Conservation (phyloP, 92 coral and sea anemone species). For the Phenganax subtilis region DNA sequence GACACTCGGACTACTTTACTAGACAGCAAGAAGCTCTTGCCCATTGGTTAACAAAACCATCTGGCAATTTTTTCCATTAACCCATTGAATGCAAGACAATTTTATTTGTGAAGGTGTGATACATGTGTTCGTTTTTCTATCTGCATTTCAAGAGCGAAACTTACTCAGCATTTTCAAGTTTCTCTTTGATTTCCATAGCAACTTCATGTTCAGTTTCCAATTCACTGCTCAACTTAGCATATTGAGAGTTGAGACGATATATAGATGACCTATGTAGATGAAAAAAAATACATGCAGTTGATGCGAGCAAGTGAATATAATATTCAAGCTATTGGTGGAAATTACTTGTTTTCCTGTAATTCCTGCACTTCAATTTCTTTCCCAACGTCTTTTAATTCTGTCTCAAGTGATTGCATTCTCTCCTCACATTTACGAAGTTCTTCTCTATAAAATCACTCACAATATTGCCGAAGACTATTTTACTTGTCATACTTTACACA, state of each 20-base stretch:
- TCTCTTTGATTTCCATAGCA: conserved; percentile 54
- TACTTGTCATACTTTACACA: background rate
- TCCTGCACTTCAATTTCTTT: conserved; percentile 70
- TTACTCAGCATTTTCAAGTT: conserved; percentile 86
- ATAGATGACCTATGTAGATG: conserved; percentile 66
- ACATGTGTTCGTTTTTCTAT: no score
- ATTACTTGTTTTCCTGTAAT: conserved; percentile 63
- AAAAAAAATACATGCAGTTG: background rate
- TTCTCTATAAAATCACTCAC: conserved; percentile 49
- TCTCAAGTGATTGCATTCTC: conserved; percentile 57
- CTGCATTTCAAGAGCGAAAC: conserved; percentile 7
- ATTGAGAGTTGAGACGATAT: conserved; percentile 69
- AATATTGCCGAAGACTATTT: background rate
- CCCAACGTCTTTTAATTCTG: conserved; percentile 59
- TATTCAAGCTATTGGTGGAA: no score
- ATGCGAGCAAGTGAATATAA: no score
- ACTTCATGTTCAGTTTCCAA: conserved; percentile 85
- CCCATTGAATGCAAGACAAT: no score
- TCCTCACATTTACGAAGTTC: conserved; percentile 86
- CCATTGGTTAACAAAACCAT: no score
- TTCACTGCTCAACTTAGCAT: conserved; percentile 74
- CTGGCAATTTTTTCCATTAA: no score
- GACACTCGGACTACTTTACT: no score
- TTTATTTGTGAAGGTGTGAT: no score
- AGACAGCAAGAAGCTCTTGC: no score